Base-by-base conservation (phyloP, 2,888 invertebrate genomes). In the Teinopalpus imperialis region DNA sequence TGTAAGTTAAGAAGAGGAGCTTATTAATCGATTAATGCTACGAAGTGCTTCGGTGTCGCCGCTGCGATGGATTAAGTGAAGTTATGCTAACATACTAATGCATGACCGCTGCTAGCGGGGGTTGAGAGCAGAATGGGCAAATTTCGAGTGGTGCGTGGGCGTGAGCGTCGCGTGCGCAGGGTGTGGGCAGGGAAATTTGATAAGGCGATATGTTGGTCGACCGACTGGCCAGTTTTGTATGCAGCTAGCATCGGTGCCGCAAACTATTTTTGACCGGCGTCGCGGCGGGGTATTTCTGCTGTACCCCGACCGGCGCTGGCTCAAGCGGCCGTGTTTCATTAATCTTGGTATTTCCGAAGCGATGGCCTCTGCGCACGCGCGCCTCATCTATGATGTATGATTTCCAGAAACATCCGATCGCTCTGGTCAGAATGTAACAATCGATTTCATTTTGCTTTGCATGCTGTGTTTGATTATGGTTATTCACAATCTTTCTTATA, bases 171-270 rank as follows among this genome's bases (percentile, higher is more conserved):
- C 75, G 58, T 63, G 30, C 47, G 51, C 44, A 57, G 69, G 63
- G 69, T 69, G 81, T 81, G 79, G 83, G 86, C 66, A 71, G 81
- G 68, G 87, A 87, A 88, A 88, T 87, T 87, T 85, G 87, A 88
- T 88, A 88, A 88, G 83, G 74, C 81, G 73, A 63, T 69, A 60
- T 71, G 69, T 58, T 56, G 57, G 72, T 59, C 63, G 69, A 57
- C 56, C 52, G 61, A 61, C 67, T 73, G 59, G 73, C 87, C 85
- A 78, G 81, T 83, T 88, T 86, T 87, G 87, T 88, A 87, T 85
- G 86, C 81, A 81, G 66, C 74, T 48, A 66, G 66, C 62, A 60
- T 66, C 68, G 65, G 66, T 57, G 53, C 60, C 63, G 59, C 59
- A 61, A 64, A 77, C 85, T 88, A 88, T 88, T 88, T 88, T 81